Conservation (phyloP, 2,113 vertebrate genomes). For the Toxotes jaculatrix region DNA sequence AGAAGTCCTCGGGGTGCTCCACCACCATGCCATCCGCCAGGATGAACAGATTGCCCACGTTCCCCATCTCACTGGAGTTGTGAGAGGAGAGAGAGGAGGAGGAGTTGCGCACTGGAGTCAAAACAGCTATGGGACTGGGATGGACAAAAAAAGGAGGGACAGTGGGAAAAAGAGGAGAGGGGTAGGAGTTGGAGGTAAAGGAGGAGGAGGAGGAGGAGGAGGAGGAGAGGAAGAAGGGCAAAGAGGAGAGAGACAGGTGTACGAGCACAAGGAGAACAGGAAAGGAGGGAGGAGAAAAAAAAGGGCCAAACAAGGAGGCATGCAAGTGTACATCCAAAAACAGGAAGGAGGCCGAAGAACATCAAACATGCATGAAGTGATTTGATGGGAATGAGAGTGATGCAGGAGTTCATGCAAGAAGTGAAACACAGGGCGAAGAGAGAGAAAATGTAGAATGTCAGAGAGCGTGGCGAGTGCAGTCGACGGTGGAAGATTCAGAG, state of each 20-base stretch:
- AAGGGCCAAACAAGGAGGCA: background rate
- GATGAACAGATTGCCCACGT: conserved; percentile 90
- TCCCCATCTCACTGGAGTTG: conserved; percentile 91
- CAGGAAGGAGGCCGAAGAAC: background rate
- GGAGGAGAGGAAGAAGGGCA: too few species aligned
- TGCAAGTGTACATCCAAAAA: conserved; percentile 30
- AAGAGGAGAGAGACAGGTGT: background rate
- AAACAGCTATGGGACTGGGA: conserved; percentile 76
- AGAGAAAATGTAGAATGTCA: conserved; percentile 37
- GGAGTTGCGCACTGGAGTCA: conserved; percentile 91
- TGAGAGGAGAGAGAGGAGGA: conserved; percentile 94
- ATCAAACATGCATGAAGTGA: conserved; percentile 27
- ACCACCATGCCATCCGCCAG: conserved; percentile 90
- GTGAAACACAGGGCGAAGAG: background rate
- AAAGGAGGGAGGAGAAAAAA: background rate
- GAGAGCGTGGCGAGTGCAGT: conserved; percentile 8
- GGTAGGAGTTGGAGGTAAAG: background rate
- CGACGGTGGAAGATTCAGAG: conserved; percentile 12
- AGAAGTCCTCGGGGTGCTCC: conserved; percentile 93
- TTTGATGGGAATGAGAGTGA: background rate
- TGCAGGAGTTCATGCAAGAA: conserved; percentile 21
- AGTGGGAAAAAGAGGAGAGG: background rate
- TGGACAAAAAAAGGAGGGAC: background rate
- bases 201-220: too few species aligned
- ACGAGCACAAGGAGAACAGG: too few species aligned